Percentiles rank a stretch among this genome's conserved stretches.
Conservation (phyloP, 2,888 invertebrate species). For the Frankliniella intonsa region DNA sequence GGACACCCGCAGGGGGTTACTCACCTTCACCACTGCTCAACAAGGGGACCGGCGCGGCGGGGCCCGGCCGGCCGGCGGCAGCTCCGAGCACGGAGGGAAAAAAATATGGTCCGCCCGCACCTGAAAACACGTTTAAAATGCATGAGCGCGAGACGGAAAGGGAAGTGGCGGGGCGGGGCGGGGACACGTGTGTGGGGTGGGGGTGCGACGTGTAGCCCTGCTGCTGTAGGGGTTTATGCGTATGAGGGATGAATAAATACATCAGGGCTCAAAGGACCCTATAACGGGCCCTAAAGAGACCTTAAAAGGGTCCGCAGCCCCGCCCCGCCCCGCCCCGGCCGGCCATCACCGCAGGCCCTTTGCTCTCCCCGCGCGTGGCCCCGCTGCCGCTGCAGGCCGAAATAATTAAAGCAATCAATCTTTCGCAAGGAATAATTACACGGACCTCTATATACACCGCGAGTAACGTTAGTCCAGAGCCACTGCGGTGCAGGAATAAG, state of each 20-base stretch:
- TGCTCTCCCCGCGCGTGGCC: neutral
- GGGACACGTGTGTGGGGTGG: neutral
- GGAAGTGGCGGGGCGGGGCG: neutral
- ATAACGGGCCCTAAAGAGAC: no score
- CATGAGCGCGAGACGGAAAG: neutral
- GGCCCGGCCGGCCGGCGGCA: no score
- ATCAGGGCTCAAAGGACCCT: neutral
- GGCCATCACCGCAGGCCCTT: no score
- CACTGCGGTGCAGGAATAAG: neutral
- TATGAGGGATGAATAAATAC: neutral
- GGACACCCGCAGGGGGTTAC: neutral
- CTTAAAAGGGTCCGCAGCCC: no score
- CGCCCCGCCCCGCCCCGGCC: no score
- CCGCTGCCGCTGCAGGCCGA: neutral
- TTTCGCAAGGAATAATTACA: no score
- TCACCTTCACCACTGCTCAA: neutral
- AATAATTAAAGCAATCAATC: no score
- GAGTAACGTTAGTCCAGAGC: neutral
- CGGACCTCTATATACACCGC: no score
- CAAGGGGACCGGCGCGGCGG: neutral
- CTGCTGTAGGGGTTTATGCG: neutral
- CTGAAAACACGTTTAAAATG: conserved; percentile 14
- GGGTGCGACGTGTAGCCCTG: neutral
- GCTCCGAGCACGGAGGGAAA: no score
- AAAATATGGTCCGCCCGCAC: neutral